These are phyloP conservation scores for Andrena hattorfiana DNA, from an alignment of 2,888 invertebrate genomes.

Conservation along the genomic window DNA sequence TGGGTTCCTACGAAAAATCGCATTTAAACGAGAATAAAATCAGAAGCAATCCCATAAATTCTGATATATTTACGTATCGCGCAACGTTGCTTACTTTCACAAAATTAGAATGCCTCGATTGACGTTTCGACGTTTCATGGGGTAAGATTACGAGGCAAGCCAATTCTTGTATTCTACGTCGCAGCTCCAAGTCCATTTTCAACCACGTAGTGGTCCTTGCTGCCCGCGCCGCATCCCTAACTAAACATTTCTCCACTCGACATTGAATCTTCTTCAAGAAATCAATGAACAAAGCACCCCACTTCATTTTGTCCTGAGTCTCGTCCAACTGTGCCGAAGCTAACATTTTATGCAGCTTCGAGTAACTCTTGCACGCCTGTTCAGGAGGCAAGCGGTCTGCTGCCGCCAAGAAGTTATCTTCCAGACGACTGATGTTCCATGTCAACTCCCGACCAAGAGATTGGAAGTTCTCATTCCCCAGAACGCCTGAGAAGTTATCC, in stretches of 20 bases:
- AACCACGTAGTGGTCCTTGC: conserved; percentile 89
- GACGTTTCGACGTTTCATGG: conserved; percentile 83
- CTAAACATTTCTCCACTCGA: conserved; percentile 90
- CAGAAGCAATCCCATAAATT: background rate
- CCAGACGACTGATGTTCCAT: conserved; percentile 91
- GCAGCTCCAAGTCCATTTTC: conserved; percentile 88
- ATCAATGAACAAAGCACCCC: conserved; percentile 87
- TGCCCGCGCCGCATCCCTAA: conserved; percentile 89
- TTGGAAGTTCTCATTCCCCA: conserved; percentile 89
- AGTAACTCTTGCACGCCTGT: conserved; percentile 93
- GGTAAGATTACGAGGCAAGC: conserved; percentile 86
- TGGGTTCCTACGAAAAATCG: conserved; percentile 73
- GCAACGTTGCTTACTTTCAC: conserved; percentile 74
- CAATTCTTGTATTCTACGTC: conserved; percentile 88
- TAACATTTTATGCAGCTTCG: conserved; percentile 83
- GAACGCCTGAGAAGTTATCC: conserved; percentile 91
- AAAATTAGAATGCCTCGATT: conserved; percentile 81
- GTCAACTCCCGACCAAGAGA: conserved; percentile 90
- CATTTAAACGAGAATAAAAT: conserved; percentile 3
- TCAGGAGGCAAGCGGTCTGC: conserved; percentile 93
- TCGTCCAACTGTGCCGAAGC: conserved; percentile 76
- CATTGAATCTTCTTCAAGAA: conserved; percentile 88
- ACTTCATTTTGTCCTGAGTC: conserved; percentile 85
- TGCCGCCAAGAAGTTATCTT: conserved; percentile 92
- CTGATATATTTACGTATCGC: background rate